These are phyloP conservation scores for Variabilichromis moorii DNA, from an alignment of 2,113 vertebrate species.

Conservation along the genomic window DNA sequence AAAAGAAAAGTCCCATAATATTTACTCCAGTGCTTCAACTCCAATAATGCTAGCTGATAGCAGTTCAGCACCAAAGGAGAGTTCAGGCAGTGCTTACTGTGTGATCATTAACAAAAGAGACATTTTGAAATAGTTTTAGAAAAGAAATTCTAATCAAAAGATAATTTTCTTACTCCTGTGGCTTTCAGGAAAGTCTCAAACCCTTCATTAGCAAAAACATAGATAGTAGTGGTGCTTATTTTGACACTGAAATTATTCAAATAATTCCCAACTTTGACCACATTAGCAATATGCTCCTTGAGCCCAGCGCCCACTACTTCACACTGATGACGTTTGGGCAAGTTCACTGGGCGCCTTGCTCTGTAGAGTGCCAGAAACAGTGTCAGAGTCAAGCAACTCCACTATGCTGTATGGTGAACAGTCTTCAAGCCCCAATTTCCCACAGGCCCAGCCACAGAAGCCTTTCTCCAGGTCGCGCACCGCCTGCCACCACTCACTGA, in stretches of 20 bases:
- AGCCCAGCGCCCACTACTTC: conserved; percentile 27
- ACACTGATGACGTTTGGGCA: conserved; percentile 86
- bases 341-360: conserved; percentile 77
- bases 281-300: neutral
- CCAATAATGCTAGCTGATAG: neutral
- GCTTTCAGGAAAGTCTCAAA: neutral
- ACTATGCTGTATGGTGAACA: conserved; percentile 96
- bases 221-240: neutral
- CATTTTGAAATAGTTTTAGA: neutral
- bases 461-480: conserved; percentile 96
- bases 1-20: neutral
- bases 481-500: conserved; percentile 87
- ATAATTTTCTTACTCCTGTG: neutral
- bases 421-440: conserved; percentile 92
- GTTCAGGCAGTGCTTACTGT: conserved; percentile 29
- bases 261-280: neutral
- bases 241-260: neutral
- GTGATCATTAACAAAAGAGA: neutral
- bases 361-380: conserved; percentile 84
- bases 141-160: neutral
- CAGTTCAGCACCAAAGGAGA: neutral
- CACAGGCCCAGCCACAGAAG: conserved; percentile 96
- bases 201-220: neutral
- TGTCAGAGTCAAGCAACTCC: conserved; percentile 92
- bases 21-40: neutral